A percentile compares a stretch with the other conserved stretches of the same genome.
phyloP scores from a whole-genome alignment of 2,113 vertebrate species.

The Microcebus griseorufus region DNA sequence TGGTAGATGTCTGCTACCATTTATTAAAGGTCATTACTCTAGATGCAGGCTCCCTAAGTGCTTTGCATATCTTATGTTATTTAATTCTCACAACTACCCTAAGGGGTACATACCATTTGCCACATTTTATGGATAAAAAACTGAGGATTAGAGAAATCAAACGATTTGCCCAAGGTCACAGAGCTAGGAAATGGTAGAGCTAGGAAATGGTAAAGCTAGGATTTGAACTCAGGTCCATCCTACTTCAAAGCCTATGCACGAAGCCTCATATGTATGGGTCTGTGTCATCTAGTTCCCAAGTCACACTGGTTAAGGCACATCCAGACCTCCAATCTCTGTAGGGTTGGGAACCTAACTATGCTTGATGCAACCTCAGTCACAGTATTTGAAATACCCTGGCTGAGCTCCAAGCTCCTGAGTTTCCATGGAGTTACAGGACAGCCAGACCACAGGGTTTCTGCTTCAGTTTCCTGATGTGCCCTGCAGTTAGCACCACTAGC shows the following conservation, averaged over 20 bases:
- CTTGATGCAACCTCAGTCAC: not conserved
- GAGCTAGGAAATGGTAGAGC: slow-evolving; percentile 31
- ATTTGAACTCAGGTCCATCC: not conserved
- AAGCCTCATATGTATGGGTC: not conserved
- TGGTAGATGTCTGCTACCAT: not conserved
- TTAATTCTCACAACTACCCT: not conserved
- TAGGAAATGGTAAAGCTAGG: slow-evolving; percentile 5
- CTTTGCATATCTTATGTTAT: not conserved
- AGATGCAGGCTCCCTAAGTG: not conserved
- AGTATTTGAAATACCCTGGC: not conserved
- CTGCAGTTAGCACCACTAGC: not conserved
- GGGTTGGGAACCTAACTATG: not conserved
- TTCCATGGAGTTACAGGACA: not conserved
- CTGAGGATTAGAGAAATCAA: slow-evolving; percentile 23
- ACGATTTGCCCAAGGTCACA: not conserved
- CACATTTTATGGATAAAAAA: slow-evolving; percentile 35
- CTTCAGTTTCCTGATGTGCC: not conserved
- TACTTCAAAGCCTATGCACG: not conserved
- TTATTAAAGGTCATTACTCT: not conserved
- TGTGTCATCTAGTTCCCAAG: not conserved
- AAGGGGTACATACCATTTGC: not conserved
- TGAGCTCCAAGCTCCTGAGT: not conserved
- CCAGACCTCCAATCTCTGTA: not conserved
- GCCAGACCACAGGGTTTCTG: not conserved
- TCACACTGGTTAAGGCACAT: not conserved